A percentile compares a stretch with the other conserved stretches of the same genome.
phyloP scores from a whole-genome alignment of 2,888 invertebrate genomes.

The Pedicia rivosa region DNA sequence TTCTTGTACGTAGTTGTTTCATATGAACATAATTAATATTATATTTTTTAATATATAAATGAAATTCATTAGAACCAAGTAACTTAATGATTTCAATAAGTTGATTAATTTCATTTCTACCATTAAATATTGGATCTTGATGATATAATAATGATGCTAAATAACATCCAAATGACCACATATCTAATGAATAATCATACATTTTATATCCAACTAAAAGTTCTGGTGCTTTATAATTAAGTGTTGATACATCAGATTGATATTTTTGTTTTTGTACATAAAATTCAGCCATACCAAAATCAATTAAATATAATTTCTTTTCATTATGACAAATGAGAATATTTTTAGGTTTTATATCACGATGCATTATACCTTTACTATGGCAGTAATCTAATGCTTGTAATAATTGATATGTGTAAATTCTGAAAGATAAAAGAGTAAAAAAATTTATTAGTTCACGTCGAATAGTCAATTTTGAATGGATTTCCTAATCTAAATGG shows the following conservation, averaged over 20 bases:
- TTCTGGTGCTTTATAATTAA: conserved; percentile 89
- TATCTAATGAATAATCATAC: conserved; percentile 96
- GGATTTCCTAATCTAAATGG: too few relatives aligned
- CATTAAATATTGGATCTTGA: conserved; percentile 98
- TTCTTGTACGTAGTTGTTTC: too few relatives aligned
- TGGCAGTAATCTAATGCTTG: conserved; percentile 96
- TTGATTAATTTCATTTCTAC: conserved; percentile 97
- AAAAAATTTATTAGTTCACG: too few relatives aligned
- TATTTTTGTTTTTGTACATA: conserved; percentile 97
- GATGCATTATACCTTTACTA: conserved; percentile 12
- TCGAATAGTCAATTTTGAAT: too few relatives aligned
- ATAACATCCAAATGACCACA: conserved; percentile 99
- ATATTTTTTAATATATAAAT: too few relatives aligned
- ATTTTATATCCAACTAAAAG: conserved; percentile 93
- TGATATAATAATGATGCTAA: conserved; percentile 96
- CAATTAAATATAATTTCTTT: conserved; percentile 86
- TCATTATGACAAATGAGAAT: conserved; percentile 96
- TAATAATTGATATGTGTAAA: conserved; percentile 61
- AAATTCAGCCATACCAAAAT: conserved; percentile 97
- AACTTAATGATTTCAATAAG: conserved; percentile 93
- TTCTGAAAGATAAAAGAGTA: not conserved
- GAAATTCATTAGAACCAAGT: too few relatives aligned
- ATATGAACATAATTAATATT: too few relatives aligned
- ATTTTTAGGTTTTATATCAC: conserved; percentile 84
- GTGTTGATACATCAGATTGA: conserved; percentile 92